Base-by-base conservation (phyloP, 2,797 vertebrate genomes). In the Micrastur ruficollis region DNA sequence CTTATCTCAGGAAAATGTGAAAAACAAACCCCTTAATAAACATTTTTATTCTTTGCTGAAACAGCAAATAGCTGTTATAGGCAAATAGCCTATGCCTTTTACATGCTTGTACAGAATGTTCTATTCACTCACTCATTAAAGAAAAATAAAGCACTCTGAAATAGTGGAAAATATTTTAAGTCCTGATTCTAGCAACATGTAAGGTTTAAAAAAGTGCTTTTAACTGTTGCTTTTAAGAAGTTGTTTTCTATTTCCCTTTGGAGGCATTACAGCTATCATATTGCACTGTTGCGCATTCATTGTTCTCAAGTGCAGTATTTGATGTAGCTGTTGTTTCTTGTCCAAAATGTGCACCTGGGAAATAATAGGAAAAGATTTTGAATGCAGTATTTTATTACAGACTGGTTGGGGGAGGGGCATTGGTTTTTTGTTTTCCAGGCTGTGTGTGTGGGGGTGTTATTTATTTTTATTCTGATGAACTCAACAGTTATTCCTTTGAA, bases 81-180 rank as follows among this genome's bases (percentile, higher is more conserved):
- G 32, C 27, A 93, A 96, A 81, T 75, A 78, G 72, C 68, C 82
- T 91, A 34, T 65, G 59, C 15, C 32, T 90, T 92, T 92, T 63
- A 56, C 40, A n/a, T 65, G 49, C 40, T 89, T 47, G 65, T 82
- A 93, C 84, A 92, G 74, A 94, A 82, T 4, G 4, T 93, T 92
- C 84, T 92, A 42, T 79, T 95, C 86, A 93, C 81, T 78, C 86
- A 94, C 84, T 82, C 86, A 71, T 87, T 87, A 80, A 94, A 88
- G 65, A 87, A 87, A 96, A 95, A 88, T 40, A 92, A 92, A 86
- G 19, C 46, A 79, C 31, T 58, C n/a, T 76, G 65, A 78, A 95
- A 92, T 8, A 65, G 34, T 56, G 34, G 53, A 72, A 95, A 95
- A 89, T 68, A 38, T 61, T 93, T 87, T 93, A 19, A 44, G 44